Base-by-base conservation (phyloP, 2,888 invertebrate genomes). In the Rosalia funebris region DNA sequence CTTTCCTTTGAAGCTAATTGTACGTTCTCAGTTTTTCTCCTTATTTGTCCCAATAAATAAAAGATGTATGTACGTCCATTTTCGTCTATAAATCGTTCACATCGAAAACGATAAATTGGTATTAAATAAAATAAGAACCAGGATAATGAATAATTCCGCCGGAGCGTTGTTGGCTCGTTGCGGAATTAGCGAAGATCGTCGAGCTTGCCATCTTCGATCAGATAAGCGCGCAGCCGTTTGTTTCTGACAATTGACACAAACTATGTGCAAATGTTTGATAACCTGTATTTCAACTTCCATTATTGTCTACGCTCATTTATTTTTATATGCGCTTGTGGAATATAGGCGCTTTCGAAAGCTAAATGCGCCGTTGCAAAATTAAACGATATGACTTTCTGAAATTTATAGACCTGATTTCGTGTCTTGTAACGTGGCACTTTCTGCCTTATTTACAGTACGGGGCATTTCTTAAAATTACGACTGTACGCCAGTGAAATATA, bases 261-360 rank as follows among this genome's bases (percentile, higher is more conserved):
- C 77, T 77, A 76, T 71, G 78, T 78, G 77, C 77, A 77, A 78
- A 77, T 77, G 77, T 77, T 78, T 77, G 76, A 77, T 78, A 77
- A 78, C 77, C 77, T 73, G 77, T 77, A 78, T 77, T 77, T 76
- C 77, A 75, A 77, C 77, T 76, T 76, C 76, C 77, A 77, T 78
- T 77, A 77, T 77, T 76, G 77, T 77, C 76, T 63, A 65, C 60
- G 68, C 59, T 66, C 70, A 61, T 71, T 70, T 71, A 64, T 63
- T 71, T 71, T 72, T 71, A 69, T 70, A 54, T 61, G 63, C 62
- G 66, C 63, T 66, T 55, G 65, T 62, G 62, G 68, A 63, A 66
- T 62, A 68, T 61, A 69, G 61, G 65, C 58, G 62, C 66, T 70
- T 66, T 63, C 60, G 48, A 68, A 68, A 67, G 69, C 60, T 70